phyloP scores from a whole-genome alignment of 2,888 invertebrate species.

The Strigamia transsilvanica region DNA sequence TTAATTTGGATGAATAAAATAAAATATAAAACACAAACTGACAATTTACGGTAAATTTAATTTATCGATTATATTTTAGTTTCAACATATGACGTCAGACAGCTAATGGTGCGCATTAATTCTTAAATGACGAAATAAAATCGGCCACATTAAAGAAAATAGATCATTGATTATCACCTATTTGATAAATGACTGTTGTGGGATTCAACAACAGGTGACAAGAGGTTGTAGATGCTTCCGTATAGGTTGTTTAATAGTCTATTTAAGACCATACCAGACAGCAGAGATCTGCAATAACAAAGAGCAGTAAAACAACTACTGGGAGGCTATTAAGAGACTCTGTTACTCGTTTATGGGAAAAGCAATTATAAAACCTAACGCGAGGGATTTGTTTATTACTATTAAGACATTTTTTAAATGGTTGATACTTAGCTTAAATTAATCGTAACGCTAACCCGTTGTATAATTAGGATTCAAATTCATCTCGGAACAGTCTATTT shows the following conservation, averaged over 20 bases:
- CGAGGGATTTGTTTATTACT: not conserved
- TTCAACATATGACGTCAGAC: no score
- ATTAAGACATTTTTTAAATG: no score
- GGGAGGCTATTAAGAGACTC: constrained; percentile 11
- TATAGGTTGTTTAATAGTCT: constrained; percentile 15
- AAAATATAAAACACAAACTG: no score
- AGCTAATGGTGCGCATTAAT: not conserved
- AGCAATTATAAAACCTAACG: not conserved
- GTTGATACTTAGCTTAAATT: no score
- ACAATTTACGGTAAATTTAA: no score
- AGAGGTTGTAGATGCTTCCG: not conserved
- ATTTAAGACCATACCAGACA: constrained; percentile 5
- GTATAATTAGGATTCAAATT: no score
- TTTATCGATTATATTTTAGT: no score
- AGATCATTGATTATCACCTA: not conserved
- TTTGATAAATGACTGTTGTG: not conserved
- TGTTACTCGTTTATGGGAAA: not conserved
- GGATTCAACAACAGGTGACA: constrained; percentile 40
- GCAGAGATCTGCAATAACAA: constrained; percentile 34
- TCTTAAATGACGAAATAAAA: not conserved
- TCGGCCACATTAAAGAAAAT: not conserved
- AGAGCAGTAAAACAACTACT: constrained; percentile 20
- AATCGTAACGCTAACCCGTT: no score
- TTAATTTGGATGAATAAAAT: no score
- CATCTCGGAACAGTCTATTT: not conserved